phyloP scores from a whole-genome alignment of 2,113 vertebrate genomes.

The Solea solea region DNA sequence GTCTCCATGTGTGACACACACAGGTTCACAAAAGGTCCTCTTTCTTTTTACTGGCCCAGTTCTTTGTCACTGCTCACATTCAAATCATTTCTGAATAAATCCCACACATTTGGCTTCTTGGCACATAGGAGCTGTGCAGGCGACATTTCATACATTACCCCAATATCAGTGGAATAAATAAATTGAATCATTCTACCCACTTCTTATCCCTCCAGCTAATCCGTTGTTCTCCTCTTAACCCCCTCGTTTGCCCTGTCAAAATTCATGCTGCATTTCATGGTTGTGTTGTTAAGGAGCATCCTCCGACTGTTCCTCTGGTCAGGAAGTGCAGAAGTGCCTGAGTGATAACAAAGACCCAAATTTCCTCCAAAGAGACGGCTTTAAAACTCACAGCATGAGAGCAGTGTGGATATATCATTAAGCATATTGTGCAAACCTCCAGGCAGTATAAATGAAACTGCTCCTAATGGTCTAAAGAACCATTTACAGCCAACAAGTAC shows the following conservation, averaged over 20 bases:
- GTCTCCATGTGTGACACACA: constrained; percentile 23
- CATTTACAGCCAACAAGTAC: constrained; percentile 67
- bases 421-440: constrained; percentile 60
- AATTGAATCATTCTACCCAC: constrained; percentile 15
- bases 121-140: constrained; percentile 46
- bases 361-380: constrained; percentile 49
- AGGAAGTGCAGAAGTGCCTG: constrained; percentile 14
- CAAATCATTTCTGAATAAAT: constrained; percentile 8
- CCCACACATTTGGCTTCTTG: constrained; percentile 49
- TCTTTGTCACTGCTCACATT: constrained; percentile 37
- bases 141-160: constrained; percentile 68
- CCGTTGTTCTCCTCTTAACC: constrained; percentile 33
- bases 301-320: constrained; percentile 29
- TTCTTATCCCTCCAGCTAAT: constrained; percentile 1
- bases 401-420: constrained; percentile 63
- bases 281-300: constrained; percentile 5
- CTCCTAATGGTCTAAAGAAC: constrained; percentile 65
- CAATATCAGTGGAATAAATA: constrained; percentile 49
- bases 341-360: constrained; percentile 64
- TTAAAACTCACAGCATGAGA: constrained; percentile 66
- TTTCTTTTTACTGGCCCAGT: constrained; percentile 14
- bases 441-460: constrained; percentile 70
- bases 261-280: constrained; percentile 64
- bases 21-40: constrained; percentile 28
- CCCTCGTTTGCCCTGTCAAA: constrained; percentile 45